Evolutionary conservation across 2,888 invertebrate species (phyloP).

Genomic region (Heliothis peltigera): DNA sequence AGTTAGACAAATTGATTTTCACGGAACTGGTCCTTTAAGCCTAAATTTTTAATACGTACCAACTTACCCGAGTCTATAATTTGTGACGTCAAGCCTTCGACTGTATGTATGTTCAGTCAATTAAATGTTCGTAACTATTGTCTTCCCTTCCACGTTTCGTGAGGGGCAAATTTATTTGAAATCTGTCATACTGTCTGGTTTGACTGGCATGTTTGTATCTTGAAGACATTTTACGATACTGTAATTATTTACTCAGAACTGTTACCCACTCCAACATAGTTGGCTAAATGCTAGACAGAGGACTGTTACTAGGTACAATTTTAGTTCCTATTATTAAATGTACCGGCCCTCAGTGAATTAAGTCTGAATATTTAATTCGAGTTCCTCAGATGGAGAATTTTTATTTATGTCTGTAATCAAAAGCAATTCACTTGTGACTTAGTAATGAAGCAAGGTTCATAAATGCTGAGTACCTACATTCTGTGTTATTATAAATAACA

Average conservation of each 20-base stretch:
- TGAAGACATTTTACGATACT: constrained; percentile 33
- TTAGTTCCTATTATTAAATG: constrained; percentile 18
- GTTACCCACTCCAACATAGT: too few relatives aligned
- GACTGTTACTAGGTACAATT: constrained; percentile 12
- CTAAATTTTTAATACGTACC: constrained; percentile 47
- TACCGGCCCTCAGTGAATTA: constrained; percentile 6
- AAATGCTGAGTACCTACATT: constrained; percentile 1
- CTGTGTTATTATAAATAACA: constrained; percentile 15
- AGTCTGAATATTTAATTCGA: constrained; percentile 25
- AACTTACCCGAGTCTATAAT: constrained; percentile 26
- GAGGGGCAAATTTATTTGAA: constrained; percentile 55
- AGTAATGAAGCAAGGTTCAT: constrained; percentile 18
- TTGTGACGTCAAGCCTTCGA: constrained; percentile 40
- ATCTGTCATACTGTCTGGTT: constrained; percentile 46
- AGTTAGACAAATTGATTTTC: constrained; percentile 45
- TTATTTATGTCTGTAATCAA: constrained; percentile 26
- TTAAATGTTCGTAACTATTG: constrained; percentile 52
- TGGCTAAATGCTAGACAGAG: too few relatives aligned
- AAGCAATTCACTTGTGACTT: constrained; percentile 20
- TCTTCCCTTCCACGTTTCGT: constrained; percentile 42
- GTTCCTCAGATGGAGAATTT: constrained; percentile 8
- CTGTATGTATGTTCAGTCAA: constrained; percentile 48
- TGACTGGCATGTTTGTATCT: constrained; percentile 55
- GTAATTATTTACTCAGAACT: constrained; percentile 31
- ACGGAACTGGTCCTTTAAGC: constrained; percentile 20